Conservation (phyloP, 2,888 invertebrate genomes). For the Alitta virens region DNA sequence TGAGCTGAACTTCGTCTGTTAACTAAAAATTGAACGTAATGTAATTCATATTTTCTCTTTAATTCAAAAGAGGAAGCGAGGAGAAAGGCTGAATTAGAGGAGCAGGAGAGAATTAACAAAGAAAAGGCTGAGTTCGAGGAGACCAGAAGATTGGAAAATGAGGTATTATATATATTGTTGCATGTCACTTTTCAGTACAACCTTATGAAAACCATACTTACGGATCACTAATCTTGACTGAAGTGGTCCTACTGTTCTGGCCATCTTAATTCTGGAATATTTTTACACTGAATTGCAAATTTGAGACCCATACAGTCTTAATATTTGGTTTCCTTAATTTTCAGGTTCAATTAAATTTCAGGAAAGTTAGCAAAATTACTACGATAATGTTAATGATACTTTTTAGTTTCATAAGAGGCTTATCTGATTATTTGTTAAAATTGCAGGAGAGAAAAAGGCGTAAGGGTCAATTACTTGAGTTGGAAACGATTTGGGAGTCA, state of each 20-base stretch:
- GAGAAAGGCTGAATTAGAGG: slow-evolving; percentile 35
- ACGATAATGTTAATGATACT: not conserved
- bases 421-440: too few species aligned
- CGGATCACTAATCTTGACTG: too few species aligned
- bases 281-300: too few species aligned
- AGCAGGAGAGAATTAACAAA: slow-evolving; percentile 32
- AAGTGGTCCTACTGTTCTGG: too few species aligned
- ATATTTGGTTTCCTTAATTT: too few species aligned
- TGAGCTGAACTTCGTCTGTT: not conserved
- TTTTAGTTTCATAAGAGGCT: too few species aligned
- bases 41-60: not conserved
- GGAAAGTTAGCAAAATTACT: not conserved
- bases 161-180: too few species aligned
- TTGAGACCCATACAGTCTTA: too few species aligned
- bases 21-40: too few species aligned
- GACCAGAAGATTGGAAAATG: slow-evolving; percentile 38
- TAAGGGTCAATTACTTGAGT: slow-evolving; percentile 43
- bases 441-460: slow-evolving; percentile 48
- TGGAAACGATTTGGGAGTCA: slow-evolving; percentile 39
- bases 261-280: too few species aligned
- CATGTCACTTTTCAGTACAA: too few species aligned
- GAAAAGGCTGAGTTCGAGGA: slow-evolving; percentile 39
- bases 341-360: not conserved
- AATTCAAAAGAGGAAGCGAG: slow-evolving; percentile 37
- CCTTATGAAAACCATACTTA: too few species aligned